A percentile compares a stretch with the other conserved stretches of the same genome.
These are phyloP conservation scores for Bradypodion pumilum DNA, from an alignment of 2,797 vertebrate genomes.

Conservation along the genomic window DNA sequence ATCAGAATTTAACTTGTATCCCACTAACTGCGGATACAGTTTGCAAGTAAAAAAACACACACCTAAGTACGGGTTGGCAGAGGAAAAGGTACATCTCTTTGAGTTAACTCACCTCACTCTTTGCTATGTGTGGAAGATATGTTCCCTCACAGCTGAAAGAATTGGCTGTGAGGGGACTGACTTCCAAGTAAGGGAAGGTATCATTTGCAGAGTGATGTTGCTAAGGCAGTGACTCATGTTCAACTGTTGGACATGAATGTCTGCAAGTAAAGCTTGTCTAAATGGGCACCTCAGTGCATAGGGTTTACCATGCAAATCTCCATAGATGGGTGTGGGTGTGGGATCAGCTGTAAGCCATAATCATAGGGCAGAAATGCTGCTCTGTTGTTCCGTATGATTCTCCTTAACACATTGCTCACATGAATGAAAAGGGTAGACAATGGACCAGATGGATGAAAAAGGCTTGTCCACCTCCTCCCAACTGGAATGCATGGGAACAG, in stretches of 20 bases:
- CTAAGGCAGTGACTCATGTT: not conserved
- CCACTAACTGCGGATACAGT: too few species aligned
- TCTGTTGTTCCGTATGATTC: not conserved
- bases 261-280: not conserved
- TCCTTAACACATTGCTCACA: not conserved
- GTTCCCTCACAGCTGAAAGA: not conserved
- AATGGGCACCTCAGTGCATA: not conserved
- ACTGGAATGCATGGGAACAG: not conserved
- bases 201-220: too few species aligned
- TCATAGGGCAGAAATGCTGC: not conserved
- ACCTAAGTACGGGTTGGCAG: not conserved
- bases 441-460: not conserved
- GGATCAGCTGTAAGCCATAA: not conserved
- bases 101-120: not conserved
- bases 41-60: not conserved
- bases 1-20: not conserved
- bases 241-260: not conserved
- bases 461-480: not conserved
- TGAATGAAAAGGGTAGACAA: not conserved
- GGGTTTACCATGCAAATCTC: not conserved
- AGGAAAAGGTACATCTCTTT: not conserved
- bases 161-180: not conserved
- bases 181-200: not conserved
- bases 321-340: not conserved
- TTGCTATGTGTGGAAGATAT: not conserved